Evolutionary conservation across 2,113 vertebrate genomes (phyloP).

Genomic region (Odobenus rosmarus): DNA sequence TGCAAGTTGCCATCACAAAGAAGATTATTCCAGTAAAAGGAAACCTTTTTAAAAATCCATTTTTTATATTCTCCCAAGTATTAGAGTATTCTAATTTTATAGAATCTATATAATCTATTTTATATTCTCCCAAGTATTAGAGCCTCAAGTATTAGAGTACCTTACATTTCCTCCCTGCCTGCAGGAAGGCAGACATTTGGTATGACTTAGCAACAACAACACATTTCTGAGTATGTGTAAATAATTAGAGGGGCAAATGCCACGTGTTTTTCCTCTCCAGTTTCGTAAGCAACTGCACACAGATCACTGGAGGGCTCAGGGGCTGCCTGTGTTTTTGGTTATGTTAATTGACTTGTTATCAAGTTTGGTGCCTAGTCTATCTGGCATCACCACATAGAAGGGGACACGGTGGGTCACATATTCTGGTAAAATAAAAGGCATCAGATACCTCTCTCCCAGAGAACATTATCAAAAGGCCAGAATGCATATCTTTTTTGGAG

Average conservation of each 20-base stretch:
- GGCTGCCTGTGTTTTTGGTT: neutral
- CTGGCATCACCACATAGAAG: neutral
- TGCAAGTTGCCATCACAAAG: conserved; percentile 20
- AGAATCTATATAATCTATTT: no score
- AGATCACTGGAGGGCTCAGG: conserved; percentile 5
- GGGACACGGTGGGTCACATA: neutral
- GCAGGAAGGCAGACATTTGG: conserved; percentile 73
- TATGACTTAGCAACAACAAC: conserved; percentile 67
- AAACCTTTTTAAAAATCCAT: neutral
- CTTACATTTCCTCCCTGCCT: conserved; percentile 62
- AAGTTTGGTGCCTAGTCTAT: neutral
- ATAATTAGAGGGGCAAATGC: conserved; percentile 68
- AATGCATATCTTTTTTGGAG: conserved; percentile 11
- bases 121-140: neutral
- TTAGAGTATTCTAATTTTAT: no score
- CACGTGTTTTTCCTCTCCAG: conserved; percentile 57
- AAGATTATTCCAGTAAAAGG: conserved; percentile 55
- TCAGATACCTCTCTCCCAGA: neutral
- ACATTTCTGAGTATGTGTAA: conserved; percentile 68
- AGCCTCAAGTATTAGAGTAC: conserved; percentile 36
- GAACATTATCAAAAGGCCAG: neutral
- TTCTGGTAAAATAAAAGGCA: neutral
- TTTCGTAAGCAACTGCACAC: conserved; percentile 61
- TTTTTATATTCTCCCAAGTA: neutral
- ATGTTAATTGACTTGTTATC: neutral